These are phyloP conservation scores for Phaetusa simplex DNA, from an alignment of 2,113 vertebrate genomes.

Conservation along the genomic window DNA sequence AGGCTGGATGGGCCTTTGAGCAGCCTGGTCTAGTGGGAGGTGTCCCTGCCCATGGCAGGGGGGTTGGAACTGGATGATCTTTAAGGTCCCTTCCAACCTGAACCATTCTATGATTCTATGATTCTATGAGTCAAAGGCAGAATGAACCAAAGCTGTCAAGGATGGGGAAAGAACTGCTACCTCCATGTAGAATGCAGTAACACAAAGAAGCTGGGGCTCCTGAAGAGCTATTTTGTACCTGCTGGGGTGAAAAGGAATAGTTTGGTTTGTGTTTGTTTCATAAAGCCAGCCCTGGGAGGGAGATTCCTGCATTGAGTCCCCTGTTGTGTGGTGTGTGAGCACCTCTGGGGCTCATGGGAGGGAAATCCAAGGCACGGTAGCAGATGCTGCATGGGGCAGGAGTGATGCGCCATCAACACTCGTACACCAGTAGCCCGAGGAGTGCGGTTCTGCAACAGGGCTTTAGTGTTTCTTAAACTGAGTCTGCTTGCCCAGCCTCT, in stretches of 20 bases:
- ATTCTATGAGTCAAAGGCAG: not conserved
- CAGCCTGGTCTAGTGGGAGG: too few species aligned
- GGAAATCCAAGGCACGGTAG: not conserved
- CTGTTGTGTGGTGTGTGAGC: not conserved
- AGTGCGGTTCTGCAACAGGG: not conserved
- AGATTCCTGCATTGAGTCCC: not conserved
- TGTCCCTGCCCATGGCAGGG: too few species aligned
- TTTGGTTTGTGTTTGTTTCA: not conserved
- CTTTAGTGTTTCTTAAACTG: not conserved
- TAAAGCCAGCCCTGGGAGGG: not conserved
- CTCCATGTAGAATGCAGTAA: not conserved
- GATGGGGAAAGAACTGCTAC: not conserved
- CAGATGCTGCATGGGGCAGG: not conserved
- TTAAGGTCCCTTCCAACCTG: too few species aligned
- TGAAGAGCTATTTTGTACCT: not conserved
- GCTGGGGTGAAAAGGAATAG: not conserved
- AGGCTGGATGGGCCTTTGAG: too few species aligned
- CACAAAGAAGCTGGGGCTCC: not conserved
- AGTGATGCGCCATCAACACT: accelerated
- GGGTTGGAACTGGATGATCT: too few species aligned
- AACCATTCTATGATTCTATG: too few species aligned
- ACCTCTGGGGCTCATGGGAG: not conserved
- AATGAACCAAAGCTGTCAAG: not conserved
- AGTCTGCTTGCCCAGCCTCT: not conserved
- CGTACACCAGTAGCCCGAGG: not conserved